phyloP scores from a whole-genome alignment of 2,113 vertebrate genomes.

The Fregata magnificens region DNA sequence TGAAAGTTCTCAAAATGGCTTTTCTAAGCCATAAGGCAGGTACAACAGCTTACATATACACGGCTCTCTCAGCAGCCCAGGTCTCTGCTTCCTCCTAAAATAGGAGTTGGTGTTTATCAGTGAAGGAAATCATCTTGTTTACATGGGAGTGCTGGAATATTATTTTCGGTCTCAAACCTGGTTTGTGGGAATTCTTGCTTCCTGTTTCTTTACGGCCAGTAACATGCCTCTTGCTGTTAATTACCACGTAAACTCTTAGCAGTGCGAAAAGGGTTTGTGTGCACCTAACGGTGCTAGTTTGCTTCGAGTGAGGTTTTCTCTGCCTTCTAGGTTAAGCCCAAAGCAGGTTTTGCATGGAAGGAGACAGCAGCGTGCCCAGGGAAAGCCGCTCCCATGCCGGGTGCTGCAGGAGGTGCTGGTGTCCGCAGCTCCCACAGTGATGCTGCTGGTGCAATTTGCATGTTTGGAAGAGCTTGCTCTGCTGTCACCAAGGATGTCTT shows the following conservation, averaged over 20 bases:
- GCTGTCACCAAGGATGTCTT: background rate
- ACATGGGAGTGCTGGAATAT: background rate
- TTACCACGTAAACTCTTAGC: background rate
- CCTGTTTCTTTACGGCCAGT: fast-evolving
- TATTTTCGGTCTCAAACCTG: background rate
- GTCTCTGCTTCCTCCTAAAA: background rate
- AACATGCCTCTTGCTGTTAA: fast-evolving
- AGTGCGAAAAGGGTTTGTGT: background rate
- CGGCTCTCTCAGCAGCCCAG: background rate
- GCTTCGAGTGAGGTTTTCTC: background rate
- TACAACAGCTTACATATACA: background rate
- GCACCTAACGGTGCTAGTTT: background rate
- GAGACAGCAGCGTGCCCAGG: fast-evolving
- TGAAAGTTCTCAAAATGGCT: background rate
- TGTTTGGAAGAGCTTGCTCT: background rate
- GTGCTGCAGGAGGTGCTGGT: background rate
- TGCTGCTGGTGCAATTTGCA: fast-evolving
- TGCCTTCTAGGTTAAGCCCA: background rate
- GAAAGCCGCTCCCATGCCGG: fast-evolving
- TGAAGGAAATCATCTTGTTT: background rate
- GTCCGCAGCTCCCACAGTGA: fast-evolving
- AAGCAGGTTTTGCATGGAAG: background rate
- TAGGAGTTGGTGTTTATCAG: background rate
- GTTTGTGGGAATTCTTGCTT: background rate
- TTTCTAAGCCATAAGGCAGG: background rate